Evolutionary conservation across 1,140 invertebrate species (phyloP), one percentile per base, ranked within the genome.

Genomic region (Odontomachus brunneus): DNA sequence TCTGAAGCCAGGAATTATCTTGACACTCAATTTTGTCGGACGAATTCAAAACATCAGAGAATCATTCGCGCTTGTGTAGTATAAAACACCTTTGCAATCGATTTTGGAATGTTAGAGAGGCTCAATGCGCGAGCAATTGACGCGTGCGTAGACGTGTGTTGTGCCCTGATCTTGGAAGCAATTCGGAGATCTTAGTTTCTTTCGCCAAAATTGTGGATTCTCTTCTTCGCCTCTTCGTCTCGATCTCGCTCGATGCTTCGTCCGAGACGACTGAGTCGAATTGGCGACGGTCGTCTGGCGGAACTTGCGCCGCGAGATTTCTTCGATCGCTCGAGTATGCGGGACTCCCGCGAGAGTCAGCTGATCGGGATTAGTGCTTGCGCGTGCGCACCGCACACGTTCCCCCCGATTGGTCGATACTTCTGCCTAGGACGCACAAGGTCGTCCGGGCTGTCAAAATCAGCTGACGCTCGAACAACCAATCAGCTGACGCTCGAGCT

Each of bases 391-490:
- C 19, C 33, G 3, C 53, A 51, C 53, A 26, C 29, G 19, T 53
- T n/a, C 44, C 65, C 82, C 71, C 63, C 66, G 59, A 87, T 81
- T 78, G 51, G 83, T 66, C 57, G 65, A 80, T 59, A 75, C 60
- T 59, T 81, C 81, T 66, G 26, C 66, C 38, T 71, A 76, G 73
- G 84, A 89, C 83, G 76, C 60, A 57, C 84, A 88, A 90, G 86
- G 88, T 90, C 89, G 89, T 59, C 80, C 74, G 75, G 82, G 88
- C 86, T 91, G 90, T 91, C 90, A 91, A 87, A 91, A 91, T 90
- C 90, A 91, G 90, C 90, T 91, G 90, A 89, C 63, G 74, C 55
- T 59, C 60, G 53, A 48, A 24, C 80, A 66, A 78, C 86, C 85
- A 84, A 88, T 86, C 90, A 90, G 90, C 89, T 90, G 89, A 84